Percentiles rank a stretch among this genome's conserved stretches.
Conservation (phyloP, 2,113 vertebrate genomes). For the Trinectes maculatus region DNA sequence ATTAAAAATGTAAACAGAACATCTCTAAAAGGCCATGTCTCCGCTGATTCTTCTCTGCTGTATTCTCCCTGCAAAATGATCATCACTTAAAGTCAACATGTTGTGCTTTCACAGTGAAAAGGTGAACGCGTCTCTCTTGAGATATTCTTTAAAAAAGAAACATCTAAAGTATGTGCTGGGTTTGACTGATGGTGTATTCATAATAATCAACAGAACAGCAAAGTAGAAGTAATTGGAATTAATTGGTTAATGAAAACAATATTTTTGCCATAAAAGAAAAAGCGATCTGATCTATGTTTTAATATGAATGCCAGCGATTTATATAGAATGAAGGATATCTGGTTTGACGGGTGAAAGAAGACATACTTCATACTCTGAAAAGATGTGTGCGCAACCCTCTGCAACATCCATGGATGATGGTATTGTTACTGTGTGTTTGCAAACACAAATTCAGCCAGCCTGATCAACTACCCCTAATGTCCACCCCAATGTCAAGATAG, state of each 20-base stretch:
- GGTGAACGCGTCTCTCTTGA: too few relatives aligned
- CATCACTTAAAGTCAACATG: too few relatives aligned
- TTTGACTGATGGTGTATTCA: background rate
- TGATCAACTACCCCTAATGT: conserved; percentile 7
- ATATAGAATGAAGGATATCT: background rate
- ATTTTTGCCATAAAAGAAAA: background rate
- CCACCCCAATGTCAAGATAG: conserved; percentile 16
- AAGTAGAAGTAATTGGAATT: background rate
- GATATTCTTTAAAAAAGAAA: background rate
- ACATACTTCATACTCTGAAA: background rate
- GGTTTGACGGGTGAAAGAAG: background rate
- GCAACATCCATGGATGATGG: too few relatives aligned
- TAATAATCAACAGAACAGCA: background rate
- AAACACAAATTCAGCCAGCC: conserved; percentile 27
- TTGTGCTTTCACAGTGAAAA: too few relatives aligned
- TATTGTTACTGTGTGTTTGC: too few relatives aligned
- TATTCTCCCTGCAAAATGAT: too few relatives aligned
- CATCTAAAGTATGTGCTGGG: background rate
- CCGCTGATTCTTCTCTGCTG: too few relatives aligned
- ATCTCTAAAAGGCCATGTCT: too few relatives aligned
- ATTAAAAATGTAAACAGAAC: too few relatives aligned
- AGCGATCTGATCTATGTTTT: background rate
- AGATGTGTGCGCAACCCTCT: too few relatives aligned
- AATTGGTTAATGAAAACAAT: background rate
- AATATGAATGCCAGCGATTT: background rate